Base-by-base conservation (phyloP, 1,140 invertebrate genomes). In the Nixonia krombeini region DNA sequence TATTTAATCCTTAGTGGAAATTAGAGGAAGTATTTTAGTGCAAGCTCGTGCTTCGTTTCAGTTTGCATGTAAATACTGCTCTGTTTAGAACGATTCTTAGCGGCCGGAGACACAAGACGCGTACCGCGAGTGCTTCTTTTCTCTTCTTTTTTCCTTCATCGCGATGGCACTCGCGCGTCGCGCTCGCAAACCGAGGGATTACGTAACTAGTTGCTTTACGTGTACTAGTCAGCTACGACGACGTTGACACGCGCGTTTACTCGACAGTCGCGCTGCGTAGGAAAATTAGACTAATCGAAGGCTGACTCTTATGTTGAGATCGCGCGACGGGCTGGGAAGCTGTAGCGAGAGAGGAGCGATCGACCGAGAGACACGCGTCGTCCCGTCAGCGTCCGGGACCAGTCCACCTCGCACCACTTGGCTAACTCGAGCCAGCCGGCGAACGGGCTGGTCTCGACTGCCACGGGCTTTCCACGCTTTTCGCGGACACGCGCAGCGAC, bases 41-140 rank as follows among this genome's bases (percentile, higher is more conserved):
- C 12, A 13, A 13, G 12, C 33, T 6, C 33, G 33, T 2, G 28
- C 28, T 31, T 31, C 8, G 2, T 31, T 31, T 31, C 29, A 12
- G 29, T 31, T 31, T 31, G 29, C 29, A 31, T 31, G 29, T 31
- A 31, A 31, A 31, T 31, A 31, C 29, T 12, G 29, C 29, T 31
- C 29, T 9, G 10, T 31, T 26, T 26, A 26, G 9, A 26, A 5
- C 4, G 4, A 26, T 26, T 26, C 4, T 5, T 9, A 9, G 25
- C 25, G 25, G 25, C 9, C 25, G 25, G 25, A 26, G 9, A 26
- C n/a, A n/a, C n/a, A n/a, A n/a, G n/a, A n/a, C n/a, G n/a, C n/a
- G n/a, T 21, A 21, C 21, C 29, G 25, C 25, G 25, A 26, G 29
- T 31, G 29, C 29, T 31, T 31, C 29, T 9, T 31, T 13, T 35